These are phyloP conservation scores for Hypomecis atomaria DNA, from an alignment of 2,888 invertebrate genomes.

Conservation along the genomic window DNA sequence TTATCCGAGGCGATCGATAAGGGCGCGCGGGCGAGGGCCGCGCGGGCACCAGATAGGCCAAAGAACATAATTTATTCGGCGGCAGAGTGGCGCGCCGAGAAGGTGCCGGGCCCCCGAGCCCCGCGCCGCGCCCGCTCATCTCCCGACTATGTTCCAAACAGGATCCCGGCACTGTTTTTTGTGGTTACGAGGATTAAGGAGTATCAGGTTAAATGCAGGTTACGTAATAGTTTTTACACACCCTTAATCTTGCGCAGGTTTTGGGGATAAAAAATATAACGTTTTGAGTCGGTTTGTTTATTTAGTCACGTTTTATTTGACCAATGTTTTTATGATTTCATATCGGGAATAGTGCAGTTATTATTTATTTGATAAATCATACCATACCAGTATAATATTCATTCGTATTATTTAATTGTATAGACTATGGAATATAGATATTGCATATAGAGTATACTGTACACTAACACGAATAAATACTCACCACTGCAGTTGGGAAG, in stretches of 20 bases:
- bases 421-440: no score
- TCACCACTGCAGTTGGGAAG: no score
- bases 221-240: slow-evolving; percentile 80
- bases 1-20: slow-evolving; percentile 79
- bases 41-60: slow-evolving; percentile 58
- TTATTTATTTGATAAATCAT: no score
- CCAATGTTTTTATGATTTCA: not conserved
- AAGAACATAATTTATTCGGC: slow-evolving; percentile 82
- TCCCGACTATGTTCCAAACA: slow-evolving; percentile 60
- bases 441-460: no score
- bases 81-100: slow-evolving; percentile 80
- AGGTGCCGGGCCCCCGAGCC: slow-evolving; percentile 66
- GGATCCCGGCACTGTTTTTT: slow-evolving; percentile 72
- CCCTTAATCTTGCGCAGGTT: slow-evolving; percentile 67
- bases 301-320: not conserved
- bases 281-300: slow-evolving; percentile 11
- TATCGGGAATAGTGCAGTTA: not conserved
- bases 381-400: no score
- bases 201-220: slow-evolving; percentile 79
- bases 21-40: slow-evolving; percentile 52
- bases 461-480: no score
- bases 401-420: no score
- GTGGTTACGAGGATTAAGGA: slow-evolving; percentile 67
- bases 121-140: slow-evolving; percentile 51
- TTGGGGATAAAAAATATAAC: slow-evolving; percentile 35